Evolutionary conservation across 2,113 vertebrate species (phyloP), one percentile per base, ranked within the genome.

Genomic region (Bubo blakistoni): DNA sequence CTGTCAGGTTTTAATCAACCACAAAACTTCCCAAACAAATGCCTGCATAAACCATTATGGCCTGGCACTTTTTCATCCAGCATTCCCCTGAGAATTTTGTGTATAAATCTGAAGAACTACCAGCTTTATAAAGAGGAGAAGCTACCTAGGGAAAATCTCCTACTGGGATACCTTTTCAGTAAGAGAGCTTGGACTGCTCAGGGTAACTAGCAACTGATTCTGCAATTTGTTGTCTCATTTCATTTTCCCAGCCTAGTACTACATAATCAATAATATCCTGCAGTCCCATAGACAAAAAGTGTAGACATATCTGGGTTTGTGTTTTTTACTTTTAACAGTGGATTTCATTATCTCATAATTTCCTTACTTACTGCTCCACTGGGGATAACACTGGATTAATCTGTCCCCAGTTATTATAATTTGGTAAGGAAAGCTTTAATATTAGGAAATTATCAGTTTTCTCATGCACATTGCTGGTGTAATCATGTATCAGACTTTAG

Each of bases 271-370:
- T 91, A 91, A 61, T 38, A 76, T 61, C 62, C 58, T 72, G 58
- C 49, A 66, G 58, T 80, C 78, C 30, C 32, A 22, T 7, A 85
- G 70, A 87, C 38, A 82, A 66, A 76, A 92, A 80, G 9, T 32
- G 16, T 54, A 82, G 74, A 44, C 30, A n/a, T 82, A 42, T 47
- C 85, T 11, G 3, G 54, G 16, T 25, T 61, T 92, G 34, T 38
- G 38, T 12, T 87, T 12, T 86, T 93, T 92, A 70, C 26, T 79
- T 76, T 93, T 80, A 90, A 76, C 20, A 44, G 30, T 58, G 51
- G 67, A 94, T 90, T 94, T 94, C 51, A 81, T 88, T 90, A 86
- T 67, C 51, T 88, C 77, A 14, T 77, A 54, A 93, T 86, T 94
- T 96, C 71, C 49, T 90, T 92, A 54, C 71, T 87, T 94, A 83